Evolutionary conservation across 1,140 invertebrate genomes (phyloP), one percentile per base, ranked within the genome.

Genomic region (Cyclargus thomasi): DNA sequence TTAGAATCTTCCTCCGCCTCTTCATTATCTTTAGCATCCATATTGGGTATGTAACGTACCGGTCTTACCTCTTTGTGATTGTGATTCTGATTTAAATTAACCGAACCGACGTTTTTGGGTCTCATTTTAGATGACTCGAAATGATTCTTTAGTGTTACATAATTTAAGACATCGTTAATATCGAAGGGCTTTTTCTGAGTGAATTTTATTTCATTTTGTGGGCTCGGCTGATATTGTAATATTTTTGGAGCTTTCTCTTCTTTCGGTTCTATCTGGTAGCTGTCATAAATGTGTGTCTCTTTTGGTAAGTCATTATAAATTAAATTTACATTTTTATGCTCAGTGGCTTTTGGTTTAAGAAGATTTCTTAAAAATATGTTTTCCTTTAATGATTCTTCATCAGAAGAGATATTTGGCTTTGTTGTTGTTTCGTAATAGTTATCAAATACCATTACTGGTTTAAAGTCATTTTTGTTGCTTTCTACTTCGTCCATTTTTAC

Each of bases 81-180:
- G 17, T 62, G 67, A 55, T 74, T 78, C 35, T 77, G 70, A 23
- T 36, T 76, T 70, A 53, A 62, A 36, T 63, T 68, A 18, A 64
- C 67, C 16, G 67, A 1, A 18, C 66, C 55, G 71, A 78, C 78
- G 20, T 59, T 73, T 72, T 78, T 82, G 47, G 76, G 74, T 70
- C 78, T 84, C 23, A 83, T 70, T 78, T 86, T 88, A 55, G 64
- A 78, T 0, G 86, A 84, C 68, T 90, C 88, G 67, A 90, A 88
- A 22, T 84, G 70, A 71, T 86, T 85, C 74, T 83, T 88, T 53
- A 79, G 71, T 20, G 76, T 70, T 22, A 88, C 78, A 57, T 78
- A 88, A 68, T 86, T 86, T 7, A 88, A 62, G 11, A 90, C 71
- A 16, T 88, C 80, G 20, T 75, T 70, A 0, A 85, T 68, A 67